A percentile compares a stretch with the other conserved stretches of the same genome.
phyloP scores from a whole-genome alignment of 2,113 vertebrate species.

The Myotis brandtii region DNA sequence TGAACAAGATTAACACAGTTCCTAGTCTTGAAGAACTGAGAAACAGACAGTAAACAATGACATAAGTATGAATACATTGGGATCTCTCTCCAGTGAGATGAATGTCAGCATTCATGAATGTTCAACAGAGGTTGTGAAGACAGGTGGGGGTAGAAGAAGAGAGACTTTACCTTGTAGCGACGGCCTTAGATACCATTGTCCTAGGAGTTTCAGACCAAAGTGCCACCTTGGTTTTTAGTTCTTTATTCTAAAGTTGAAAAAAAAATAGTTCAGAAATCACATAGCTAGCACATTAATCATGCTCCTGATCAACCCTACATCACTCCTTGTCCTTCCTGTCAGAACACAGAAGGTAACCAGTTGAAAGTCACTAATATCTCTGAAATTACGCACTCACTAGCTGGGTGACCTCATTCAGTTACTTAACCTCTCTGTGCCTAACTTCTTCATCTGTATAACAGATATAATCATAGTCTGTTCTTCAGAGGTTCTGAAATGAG shows the following conservation, averaged over 20 bases:
- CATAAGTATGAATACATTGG: rapidly evolving
- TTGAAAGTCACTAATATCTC: not conserved
- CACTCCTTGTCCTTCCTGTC: not conserved
- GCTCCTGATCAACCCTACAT: not conserved
- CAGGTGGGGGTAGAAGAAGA: not conserved
- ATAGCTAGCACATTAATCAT: not conserved
- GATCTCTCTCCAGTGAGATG: not conserved
- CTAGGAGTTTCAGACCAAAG: constrained; percentile 66
- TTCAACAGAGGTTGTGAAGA: not conserved
- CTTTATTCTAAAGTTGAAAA: constrained; percentile 83
- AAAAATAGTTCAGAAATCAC: not conserved
- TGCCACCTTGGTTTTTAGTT: constrained; percentile 82
- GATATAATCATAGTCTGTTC: not conserved
- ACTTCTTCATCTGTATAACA: not conserved
- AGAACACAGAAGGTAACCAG: not conserved
- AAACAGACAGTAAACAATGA: not conserved
- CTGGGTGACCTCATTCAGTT: not conserved
- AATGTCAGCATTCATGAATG: not conserved
- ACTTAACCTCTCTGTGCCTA: not conserved
- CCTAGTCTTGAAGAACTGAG: not conserved
- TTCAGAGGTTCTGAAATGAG: not conserved
- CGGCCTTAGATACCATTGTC: constrained; percentile 70
- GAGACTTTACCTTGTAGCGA: constrained; percentile 75
- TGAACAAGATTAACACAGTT: not conserved
- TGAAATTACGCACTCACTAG: not conserved